Evolutionary conservation across 2,113 vertebrate genomes (phyloP).

Genomic region (Nerophis lumbriciformis): DNA sequence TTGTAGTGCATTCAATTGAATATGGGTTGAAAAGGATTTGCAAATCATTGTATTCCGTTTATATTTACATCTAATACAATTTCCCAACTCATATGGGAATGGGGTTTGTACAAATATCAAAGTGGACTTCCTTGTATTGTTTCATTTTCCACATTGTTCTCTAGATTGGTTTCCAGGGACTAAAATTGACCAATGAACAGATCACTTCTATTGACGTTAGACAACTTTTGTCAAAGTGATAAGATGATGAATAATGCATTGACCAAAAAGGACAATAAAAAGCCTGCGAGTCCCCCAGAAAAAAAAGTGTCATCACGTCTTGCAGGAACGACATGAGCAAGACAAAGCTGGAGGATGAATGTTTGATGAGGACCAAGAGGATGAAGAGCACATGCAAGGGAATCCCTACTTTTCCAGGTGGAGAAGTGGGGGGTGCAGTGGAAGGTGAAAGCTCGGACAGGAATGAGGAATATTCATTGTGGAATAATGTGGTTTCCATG

Average conservation of each 20-base stretch:
- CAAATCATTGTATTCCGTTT: too few species aligned
- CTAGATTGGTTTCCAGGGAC: too few species aligned
- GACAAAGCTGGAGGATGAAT: constrained; percentile 50
- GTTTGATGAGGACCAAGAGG: constrained; percentile 46
- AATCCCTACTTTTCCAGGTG: constrained; percentile 35
- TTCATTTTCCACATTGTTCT: too few species aligned
- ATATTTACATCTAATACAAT: too few species aligned
- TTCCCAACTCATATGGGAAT: too few species aligned
- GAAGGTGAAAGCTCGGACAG: constrained; percentile 3
- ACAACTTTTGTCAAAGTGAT: too few species aligned
- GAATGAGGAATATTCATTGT: constrained; percentile 5
- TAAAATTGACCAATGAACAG: too few species aligned
- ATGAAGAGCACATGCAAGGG: constrained; percentile 22
- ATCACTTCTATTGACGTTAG: constrained; percentile 2
- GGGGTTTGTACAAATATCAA: too few species aligned
- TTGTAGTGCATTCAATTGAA: too few species aligned
- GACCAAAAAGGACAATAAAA: constrained; percentile 21
- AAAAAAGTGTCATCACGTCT: constrained; percentile 29
- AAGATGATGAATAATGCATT: constrained; percentile 21
- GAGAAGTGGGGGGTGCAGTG: constrained; percentile 6
- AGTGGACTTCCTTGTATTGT: too few species aligned
- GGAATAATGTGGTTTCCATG: not conserved
- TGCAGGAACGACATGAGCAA: constrained; percentile 47
- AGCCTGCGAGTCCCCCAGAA: constrained; percentile 6
- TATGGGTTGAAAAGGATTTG: too few species aligned